phyloP scores from a whole-genome alignment of 2,888 invertebrate genomes.

The Pterostichus niger region DNA sequence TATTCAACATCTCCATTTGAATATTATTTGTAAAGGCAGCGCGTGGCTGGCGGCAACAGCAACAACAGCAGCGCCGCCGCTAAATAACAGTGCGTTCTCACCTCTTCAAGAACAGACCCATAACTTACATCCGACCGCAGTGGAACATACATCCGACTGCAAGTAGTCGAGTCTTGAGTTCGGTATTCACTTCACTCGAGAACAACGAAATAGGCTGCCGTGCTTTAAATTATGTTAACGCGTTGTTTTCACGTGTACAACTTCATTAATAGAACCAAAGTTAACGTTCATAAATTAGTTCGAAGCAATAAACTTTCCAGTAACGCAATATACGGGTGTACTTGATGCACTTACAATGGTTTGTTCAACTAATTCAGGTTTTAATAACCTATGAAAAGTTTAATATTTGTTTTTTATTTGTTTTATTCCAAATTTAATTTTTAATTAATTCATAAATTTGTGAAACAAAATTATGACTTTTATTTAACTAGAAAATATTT shows the following conservation, averaged over 20 bases:
- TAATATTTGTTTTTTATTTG: not conserved
- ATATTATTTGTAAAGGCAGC: too few relatives aligned
- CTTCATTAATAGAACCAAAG: conserved; percentile 56
- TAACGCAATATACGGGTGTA: conserved; percentile 14
- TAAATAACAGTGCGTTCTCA: conserved; percentile 23
- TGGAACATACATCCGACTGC: not conserved
- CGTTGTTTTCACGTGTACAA: conserved; percentile 46
- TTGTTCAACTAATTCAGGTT: not conserved
- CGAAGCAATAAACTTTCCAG: conserved; percentile 51
- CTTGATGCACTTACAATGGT: conserved; percentile 9
- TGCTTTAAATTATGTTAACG: conserved; percentile 52
- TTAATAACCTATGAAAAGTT: conserved; percentile 49
- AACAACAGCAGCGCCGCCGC: too few relatives aligned
- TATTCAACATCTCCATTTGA: too few relatives aligned
- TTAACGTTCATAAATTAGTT: conserved; percentile 56
- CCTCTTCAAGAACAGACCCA: conserved; percentile 10
- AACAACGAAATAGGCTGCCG: conserved; percentile 20
- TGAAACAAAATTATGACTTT: too few relatives aligned
- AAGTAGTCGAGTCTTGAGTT: not conserved
- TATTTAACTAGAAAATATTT: too few relatives aligned
- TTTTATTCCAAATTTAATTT: conserved; percentile 17
- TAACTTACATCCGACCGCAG: conserved; percentile 20
- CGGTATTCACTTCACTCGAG: too few relatives aligned
- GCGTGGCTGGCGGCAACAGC: too few relatives aligned
- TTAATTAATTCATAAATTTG: not conserved